Base-by-base conservation (phyloP, 2,888 invertebrate genomes). In the Hemistola chrysoprasaria region DNA sequence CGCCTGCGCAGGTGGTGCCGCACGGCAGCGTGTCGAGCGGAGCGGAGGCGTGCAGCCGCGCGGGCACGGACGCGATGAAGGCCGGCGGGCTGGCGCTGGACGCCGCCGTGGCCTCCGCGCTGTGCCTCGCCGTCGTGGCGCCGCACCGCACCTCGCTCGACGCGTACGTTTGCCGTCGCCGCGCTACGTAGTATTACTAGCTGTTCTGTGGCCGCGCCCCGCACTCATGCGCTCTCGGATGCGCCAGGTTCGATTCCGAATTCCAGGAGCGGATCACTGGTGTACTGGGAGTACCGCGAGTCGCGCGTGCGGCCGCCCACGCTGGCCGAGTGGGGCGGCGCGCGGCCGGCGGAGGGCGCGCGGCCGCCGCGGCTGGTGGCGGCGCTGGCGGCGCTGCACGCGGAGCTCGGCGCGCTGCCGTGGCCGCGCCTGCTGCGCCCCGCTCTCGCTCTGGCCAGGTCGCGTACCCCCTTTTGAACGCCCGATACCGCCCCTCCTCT, bases 41-140 rank as follows among this genome's bases (percentile, higher is more conserved):
- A 23, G 94, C 91, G 61, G 87, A 90, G 51, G 90, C 91, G 63
- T 96, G 96, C 83, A 94, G 95, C 11, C 84, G 90, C 57, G 91
- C 94, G 39, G 95, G 95, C 30, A 91, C 92, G 8, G 86, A 88
- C 56, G 87, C 92, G 59, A 83, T 96, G 56, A 91, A 92, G 72
- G 39, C 93, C 90, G 81, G 94, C 92, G 95, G 95, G n/a, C 92
- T 92, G 77, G 93, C 95, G 11, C 88, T 94, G 0, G 95, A 96
- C 86, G 95, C 95, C 38, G 93, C 94, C 21, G 90, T 93, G 35
- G 93, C 93, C 22, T 90, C 93, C 32, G 91, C 93, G 25, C 90
- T 96, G 42, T 96, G 96, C 74, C 90, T 94, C 53, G 91, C 93
- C 30, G 93, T 95, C 22, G 90, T 93, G 9, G 90, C 93, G 53